Percentiles rank a stretch among this genome's conserved stretches.
These are phyloP conservation scores for Rhinoptilus africanus DNA, from an alignment of 2,113 vertebrate genomes.

Conservation along the genomic window DNA sequence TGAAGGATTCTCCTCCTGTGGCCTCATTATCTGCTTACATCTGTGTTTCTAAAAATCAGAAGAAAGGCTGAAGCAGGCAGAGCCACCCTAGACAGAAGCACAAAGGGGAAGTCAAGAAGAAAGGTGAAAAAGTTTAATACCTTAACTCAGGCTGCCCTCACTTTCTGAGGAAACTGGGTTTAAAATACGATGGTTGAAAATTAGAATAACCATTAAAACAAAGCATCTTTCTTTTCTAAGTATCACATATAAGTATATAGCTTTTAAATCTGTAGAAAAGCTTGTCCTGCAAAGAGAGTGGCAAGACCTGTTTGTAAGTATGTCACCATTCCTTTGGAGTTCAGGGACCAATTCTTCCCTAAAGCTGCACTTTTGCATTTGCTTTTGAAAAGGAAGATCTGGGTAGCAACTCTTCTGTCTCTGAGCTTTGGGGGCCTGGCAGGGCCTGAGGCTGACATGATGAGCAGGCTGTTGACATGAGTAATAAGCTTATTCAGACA, in stretches of 20 bases:
- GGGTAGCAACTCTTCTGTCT: not conserved
- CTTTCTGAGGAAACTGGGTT: not conserved
- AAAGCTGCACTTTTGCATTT: not conserved
- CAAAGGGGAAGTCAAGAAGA: not conserved
- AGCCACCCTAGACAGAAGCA: not conserved
- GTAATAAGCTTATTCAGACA: not conserved
- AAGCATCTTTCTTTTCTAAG: not conserved
- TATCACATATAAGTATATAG: not conserved
- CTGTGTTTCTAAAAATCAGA: constrained; percentile 63
- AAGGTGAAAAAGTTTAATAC: not conserved
- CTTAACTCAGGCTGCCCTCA: not conserved
- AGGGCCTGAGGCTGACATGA: not conserved
- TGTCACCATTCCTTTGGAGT: not conserved
- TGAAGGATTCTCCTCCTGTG: constrained; percentile 70
- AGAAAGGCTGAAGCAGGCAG: not conserved
- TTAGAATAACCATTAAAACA: not conserved
- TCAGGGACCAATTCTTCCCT: not conserved
- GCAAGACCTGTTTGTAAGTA: not conserved
- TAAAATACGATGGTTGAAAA: not conserved
- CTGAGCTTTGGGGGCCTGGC: not conserved
- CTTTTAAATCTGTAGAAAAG: not conserved
- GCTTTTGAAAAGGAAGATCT: not conserved
- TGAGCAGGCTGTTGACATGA: not conserved
- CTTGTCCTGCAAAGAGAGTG: not conserved
- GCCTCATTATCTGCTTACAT: constrained; percentile 64